Evolutionary conservation across 2,113 vertebrate species (phyloP), one percentile per base, ranked within the genome.

Genomic region (Galeopterus variegatus): DNA sequence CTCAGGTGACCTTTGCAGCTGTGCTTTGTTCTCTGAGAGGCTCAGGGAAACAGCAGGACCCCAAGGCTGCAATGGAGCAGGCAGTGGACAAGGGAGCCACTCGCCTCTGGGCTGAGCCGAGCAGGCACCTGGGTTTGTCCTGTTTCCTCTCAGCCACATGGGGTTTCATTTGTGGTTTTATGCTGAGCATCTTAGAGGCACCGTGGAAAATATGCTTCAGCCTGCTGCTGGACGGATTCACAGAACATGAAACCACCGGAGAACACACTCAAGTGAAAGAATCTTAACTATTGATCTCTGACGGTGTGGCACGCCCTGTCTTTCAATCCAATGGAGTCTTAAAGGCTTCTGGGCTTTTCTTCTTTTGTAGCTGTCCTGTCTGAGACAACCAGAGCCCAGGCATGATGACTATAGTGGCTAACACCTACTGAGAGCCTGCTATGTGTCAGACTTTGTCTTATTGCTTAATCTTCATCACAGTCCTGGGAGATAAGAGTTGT

Each of bases 121-220:
- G 31, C 33, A 48, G 77, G 28, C 56, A 64, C 77, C 17, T 4
- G 1, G 76, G 0, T 6, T 41, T 36, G 41, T 36, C 92, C 73
- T 21, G n/a, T 64, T 56, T 52, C 92, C 33, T 75, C 76, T 36
- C 15, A 24, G 58, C 75, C 70, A 56, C 1, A 0, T 64, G 64
- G 75, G 76, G n/a, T 77, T 80, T 93, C 48, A 5, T 72, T 48
- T 90, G 86, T 31, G 77, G 64, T 72, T 96, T 93, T 72, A 60
- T 54, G 72, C 79, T 54, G 73, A 75, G 41, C 31, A 56, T 67
- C 48, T 91, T 64, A 52, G 76, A 67, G 65, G 67, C 88, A 77
- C 65, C 28, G 5, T 36, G 76, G 84, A 86, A 79, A 96, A 89
- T 5, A 21, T 12, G 95, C 41, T 8, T 88, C 50, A 56, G 28